These are phyloP conservation scores for Ginglymostoma cirratum DNA, from an alignment of 2,113 vertebrate species.

Conservation along the genomic window DNA sequence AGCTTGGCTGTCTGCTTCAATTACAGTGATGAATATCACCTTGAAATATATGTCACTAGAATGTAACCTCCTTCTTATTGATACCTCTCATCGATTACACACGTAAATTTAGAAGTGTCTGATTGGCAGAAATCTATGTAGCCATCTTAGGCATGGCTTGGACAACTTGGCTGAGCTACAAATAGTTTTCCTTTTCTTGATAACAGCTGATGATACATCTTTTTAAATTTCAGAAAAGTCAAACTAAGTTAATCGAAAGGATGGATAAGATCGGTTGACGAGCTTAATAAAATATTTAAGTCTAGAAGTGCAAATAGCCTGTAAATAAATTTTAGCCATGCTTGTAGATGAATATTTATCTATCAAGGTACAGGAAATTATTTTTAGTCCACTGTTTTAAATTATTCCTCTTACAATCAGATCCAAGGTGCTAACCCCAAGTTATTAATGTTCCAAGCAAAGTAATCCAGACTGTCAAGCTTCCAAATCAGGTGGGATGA, in stretches of 20 bases:
- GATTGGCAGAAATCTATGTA: neutral
- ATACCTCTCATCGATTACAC: slow-evolving; percentile 21
- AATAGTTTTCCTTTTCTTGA: neutral
- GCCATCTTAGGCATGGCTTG: neutral
- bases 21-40: slow-evolving; percentile 38
- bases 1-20: slow-evolving; percentile 38
- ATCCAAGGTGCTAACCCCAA: too few species aligned
- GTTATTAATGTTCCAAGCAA: too few species aligned
- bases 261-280: neutral
- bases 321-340: neutral
- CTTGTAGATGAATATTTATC: neutral
- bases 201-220: neutral
- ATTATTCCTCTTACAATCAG: neutral
- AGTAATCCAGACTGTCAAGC: too few species aligned
- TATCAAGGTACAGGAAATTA: neutral
- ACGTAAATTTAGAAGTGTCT: slow-evolving; percentile 14
- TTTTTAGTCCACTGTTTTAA: neutral
- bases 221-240: neutral
- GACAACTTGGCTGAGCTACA: slow-evolving; percentile 1
- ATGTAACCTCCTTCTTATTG: slow-evolving; percentile 18
- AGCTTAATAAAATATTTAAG: neutral
- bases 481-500: too few species aligned
- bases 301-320: neutral
- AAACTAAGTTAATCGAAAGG: neutral
- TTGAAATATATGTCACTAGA: slow-evolving; percentile 15